Conservation (phyloP, 2,797 vertebrate species). For the Sphenodon punctatus region DNA sequence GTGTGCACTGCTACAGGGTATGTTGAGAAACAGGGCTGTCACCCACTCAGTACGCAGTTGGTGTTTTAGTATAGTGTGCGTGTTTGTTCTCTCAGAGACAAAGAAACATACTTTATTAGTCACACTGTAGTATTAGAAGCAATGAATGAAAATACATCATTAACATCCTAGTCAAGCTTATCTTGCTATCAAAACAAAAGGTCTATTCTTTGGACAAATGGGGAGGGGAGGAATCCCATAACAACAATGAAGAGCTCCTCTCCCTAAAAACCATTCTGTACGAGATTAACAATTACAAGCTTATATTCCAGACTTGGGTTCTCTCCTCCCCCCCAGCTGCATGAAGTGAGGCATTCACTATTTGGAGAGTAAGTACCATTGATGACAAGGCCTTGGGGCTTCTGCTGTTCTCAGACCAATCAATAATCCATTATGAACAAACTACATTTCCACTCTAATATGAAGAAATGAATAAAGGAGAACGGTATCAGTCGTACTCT, state of each 20-base stretch:
- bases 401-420: constrained; percentile 86
- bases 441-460: constrained; percentile 83
- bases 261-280: constrained; percentile 63
- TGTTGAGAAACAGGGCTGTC: constrained; percentile 41
- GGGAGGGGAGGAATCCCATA: constrained; percentile 58
- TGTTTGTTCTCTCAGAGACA: constrained; percentile 68
- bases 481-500: constrained; percentile 73
- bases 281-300: constrained; percentile 72
- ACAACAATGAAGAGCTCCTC: constrained; percentile 74
- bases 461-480: constrained; percentile 81
- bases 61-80: constrained; percentile 54
- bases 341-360: constrained; percentile 91
- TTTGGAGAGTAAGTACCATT: constrained; percentile 78
- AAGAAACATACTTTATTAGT: constrained; percentile 59
- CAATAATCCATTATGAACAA: constrained; percentile 97
- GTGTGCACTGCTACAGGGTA: neutral
- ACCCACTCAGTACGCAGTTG: constrained; percentile 61
- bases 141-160: constrained; percentile 75
- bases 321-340: constrained; percentile 64
- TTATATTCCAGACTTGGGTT: constrained; percentile 72
- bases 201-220: constrained; percentile 69
- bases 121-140: constrained; percentile 72
- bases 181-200: constrained; percentile 72
- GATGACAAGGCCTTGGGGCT: constrained; percentile 85
- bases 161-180: constrained; percentile 76